These are phyloP conservation scores for Sebastes vulpes DNA, from an alignment of 2,797 vertebrate species.

Conservation along the genomic window DNA sequence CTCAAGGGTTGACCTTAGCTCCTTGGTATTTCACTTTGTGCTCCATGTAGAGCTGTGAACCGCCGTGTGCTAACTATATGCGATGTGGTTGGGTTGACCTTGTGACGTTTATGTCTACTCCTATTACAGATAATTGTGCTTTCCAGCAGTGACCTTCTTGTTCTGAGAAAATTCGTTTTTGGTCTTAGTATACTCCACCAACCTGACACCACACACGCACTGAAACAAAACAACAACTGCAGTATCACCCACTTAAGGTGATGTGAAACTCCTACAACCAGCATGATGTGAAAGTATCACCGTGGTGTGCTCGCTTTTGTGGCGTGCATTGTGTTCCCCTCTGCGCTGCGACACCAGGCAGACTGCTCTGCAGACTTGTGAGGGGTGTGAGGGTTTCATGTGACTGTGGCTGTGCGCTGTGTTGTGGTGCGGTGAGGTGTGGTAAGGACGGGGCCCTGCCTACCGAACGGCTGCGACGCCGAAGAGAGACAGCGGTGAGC, in stretches of 20 bases:
- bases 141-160: slow-evolving; percentile 23
- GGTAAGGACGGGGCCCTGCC: slow-evolving; percentile 65
- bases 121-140: slow-evolving; percentile 32
- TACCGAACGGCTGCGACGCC: slow-evolving; percentile 61
- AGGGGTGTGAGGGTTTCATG: slow-evolving; percentile 50
- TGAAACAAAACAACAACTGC: slow-evolving; percentile 15
- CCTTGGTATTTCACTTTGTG: slow-evolving; percentile 41
- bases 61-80: slow-evolving; percentile 2
- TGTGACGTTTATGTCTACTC: slow-evolving; percentile 36
- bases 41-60: slow-evolving; percentile 29
- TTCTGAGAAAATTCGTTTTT: slow-evolving; percentile 1
- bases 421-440: slow-evolving; percentile 70
- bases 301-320: not conserved
- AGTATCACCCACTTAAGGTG: not conserved
- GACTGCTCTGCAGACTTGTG: slow-evolving; percentile 38
- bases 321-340: not conserved
- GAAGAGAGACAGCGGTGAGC: slow-evolving; percentile 74
- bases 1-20: slow-evolving; percentile 53
- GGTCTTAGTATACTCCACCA: not conserved
- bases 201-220: not conserved
- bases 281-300: slow-evolving; percentile 30
- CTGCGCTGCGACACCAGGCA: not conserved
- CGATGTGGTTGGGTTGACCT: slow-evolving; percentile 35
- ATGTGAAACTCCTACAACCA: slow-evolving; percentile 45
- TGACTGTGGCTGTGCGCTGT: slow-evolving; percentile 53